Evolutionary conservation across 2,888 invertebrate species (phyloP), one percentile per base, ranked within the genome.

Genomic region (Lepidocyrtoides sp.): DNA sequence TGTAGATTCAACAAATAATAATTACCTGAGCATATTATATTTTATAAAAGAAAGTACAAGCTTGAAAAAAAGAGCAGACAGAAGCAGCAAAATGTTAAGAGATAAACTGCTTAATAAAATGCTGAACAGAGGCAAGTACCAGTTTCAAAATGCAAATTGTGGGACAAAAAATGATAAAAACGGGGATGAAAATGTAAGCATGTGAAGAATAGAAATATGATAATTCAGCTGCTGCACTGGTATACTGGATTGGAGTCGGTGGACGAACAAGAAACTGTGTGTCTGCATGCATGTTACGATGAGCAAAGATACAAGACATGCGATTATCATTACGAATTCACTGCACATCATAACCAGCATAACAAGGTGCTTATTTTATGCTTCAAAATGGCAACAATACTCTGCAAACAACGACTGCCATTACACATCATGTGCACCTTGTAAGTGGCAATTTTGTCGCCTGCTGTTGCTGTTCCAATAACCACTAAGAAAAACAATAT

Each of bases 81-180:
- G 51, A 23, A 20, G 23, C 5, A 57, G 3, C 2, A 10, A 23
- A 57, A 2, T 23, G 17, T 20, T 10, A 3, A 4, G 12, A 57
- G 3, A 23, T n/a, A n/a, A n/a, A n/a, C n/a, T n/a, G n/a, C n/a
- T n/a, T n/a, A n/a, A n/a, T n/a, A n/a, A n/a, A n/a, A n/a, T n/a
- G n/a, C n/a, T n/a, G n/a, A n/a, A n/a, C n/a, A n/a, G n/a, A n/a
- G n/a, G 3, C 7, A 8, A 57, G 12, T 57, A 20, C 57, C 3
- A 57, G 57, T 57, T 57, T 57, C 20, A 51, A 57, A 57, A 57
- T 57, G 57, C 57, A 57, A 57, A 57, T 57, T 57, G 57, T 57
- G 57, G 20, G 57, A 57, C 36, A 17, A 26, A 0, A n/a, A 14
- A 7, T 66, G 3, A 23, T 2, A 26, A 66, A 66, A n/a, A n/a